Evolutionary conservation across 2,113 vertebrate genomes (phyloP).

Genomic region (Phalacrocorax pelagicus): DNA sequence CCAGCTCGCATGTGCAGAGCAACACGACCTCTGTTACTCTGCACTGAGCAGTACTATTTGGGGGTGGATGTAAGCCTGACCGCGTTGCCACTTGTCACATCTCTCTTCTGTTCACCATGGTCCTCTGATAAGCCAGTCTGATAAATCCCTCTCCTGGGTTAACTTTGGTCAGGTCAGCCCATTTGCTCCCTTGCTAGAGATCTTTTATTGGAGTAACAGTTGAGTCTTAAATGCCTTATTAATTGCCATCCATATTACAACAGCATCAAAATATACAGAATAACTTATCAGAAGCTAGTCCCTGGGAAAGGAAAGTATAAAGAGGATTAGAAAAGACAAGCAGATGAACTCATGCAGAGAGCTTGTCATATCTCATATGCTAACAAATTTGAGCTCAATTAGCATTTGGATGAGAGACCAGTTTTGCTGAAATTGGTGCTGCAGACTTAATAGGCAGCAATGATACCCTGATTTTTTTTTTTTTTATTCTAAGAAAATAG

Average conservation of each 20-base stretch:
- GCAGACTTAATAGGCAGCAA: background rate
- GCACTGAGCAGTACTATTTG: background rate
- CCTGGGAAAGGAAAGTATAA: background rate
- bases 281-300: slow-evolving; percentile 8
- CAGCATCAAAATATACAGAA: background rate
- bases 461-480: background rate
- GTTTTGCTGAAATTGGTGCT: slow-evolving; percentile 28
- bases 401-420: slow-evolving; percentile 32
- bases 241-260: slow-evolving; percentile 2
- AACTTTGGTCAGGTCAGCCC: background rate
- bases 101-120: background rate
- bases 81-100: background rate
- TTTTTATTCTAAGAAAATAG: background rate
- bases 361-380: slow-evolving; percentile 46
- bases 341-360: slow-evolving; percentile 41
- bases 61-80: background rate
- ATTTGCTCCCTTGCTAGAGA: background rate
- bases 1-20: rapidly evolving
- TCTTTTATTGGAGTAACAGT: background rate
- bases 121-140: background rate
- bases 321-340: slow-evolving; percentile 58
- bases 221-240: background rate
- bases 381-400: slow-evolving; percentile 51
- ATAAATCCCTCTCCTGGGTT: background rate
- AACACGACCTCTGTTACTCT: rapidly evolving